Base-by-base conservation (phyloP, 2,888 invertebrate genomes). In the Mamestra brassicae region DNA sequence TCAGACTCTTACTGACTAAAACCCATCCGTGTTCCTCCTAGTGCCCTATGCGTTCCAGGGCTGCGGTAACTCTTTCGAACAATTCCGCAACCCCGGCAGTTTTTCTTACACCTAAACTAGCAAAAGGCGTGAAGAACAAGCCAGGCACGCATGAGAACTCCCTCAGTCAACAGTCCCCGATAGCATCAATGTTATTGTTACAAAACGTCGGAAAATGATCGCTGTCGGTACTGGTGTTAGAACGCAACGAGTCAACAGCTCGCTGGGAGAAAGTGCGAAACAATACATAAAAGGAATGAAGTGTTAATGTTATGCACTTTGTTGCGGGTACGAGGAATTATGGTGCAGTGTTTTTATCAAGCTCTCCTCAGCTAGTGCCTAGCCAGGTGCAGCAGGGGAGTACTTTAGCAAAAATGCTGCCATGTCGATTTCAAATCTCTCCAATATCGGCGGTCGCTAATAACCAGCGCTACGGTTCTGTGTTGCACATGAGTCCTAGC, bases 211-310 rank as follows among this genome's bases (percentile, higher is more conserved):
- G 70, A 42, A 78, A 76, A 84, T 67, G 10, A 74, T 75, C 54
- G 50, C 64, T 50, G 45, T 60, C 0, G 26, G 26, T 26, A 55
- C 71, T 67, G 57, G 47, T 36, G 77, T 8, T 83, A 66, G 64
- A 80, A 84, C 71, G 74, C 58, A 67, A 80, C 81, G 69, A 58
- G 13, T 50, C 57, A 69, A 47, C 84, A 75, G 76, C 34, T 78
- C 17, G 11, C n/a, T 75, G 77, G 78, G 87, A 78, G 89, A 89
- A 89, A 89, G 89, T 88, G 78, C 60, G 45, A 76, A 71, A 88
- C 80, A 78, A 84, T 84, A 78, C 77, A 65, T 78, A 77, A 64
- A 72, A 73, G 65, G 74, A 77, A 61, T 36, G 55, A 58, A 62
- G 38, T 67, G 45, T 38, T 71, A 61, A 79, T 80, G 10, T 61